These are phyloP conservation scores for Falco berigora DNA, from an alignment of 2,797 vertebrate genomes.

Conservation along the genomic window DNA sequence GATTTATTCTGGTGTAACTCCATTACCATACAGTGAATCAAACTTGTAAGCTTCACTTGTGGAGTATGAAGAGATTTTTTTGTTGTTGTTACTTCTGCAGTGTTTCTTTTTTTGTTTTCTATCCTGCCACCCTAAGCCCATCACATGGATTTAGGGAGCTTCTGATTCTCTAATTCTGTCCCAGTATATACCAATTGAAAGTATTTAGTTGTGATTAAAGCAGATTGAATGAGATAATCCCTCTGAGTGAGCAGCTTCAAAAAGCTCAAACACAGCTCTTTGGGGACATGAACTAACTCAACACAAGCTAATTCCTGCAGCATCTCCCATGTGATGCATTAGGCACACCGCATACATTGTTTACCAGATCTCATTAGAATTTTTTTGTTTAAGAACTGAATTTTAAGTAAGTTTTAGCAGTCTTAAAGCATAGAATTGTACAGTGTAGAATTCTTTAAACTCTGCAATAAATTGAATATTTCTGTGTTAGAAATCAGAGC, in stretches of 20 bases:
- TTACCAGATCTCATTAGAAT: conserved; percentile 12
- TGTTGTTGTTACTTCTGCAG: neutral
- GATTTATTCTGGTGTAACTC: neutral
- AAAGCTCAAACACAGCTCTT: conserved; percentile 77
- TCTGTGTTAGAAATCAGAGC: neutral
- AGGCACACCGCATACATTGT: neutral
- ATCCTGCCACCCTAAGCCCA: neutral
- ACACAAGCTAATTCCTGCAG: conserved; percentile 73
- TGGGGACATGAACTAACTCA: conserved; percentile 72
- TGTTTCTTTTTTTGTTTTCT: neutral
- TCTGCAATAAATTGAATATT: neutral
- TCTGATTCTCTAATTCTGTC: conserved; percentile 71
- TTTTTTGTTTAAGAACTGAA: neutral
- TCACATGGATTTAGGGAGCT: conserved; percentile 63
- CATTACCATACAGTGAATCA: neutral
- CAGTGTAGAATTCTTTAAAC: neutral
- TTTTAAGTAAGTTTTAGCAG: neutral
- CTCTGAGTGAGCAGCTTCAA: conserved; percentile 84
- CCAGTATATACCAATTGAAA: conserved; percentile 78
- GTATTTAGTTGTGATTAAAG: conserved; percentile 89
- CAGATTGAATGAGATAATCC: conserved; percentile 89
- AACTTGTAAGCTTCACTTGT: neutral
- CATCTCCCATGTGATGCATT: conserved; percentile 57
- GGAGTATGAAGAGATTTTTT: neutral
- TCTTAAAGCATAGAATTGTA: neutral